Conservation (phyloP, 2,113 vertebrate genomes). For the Rhegmatorhina hoffmannsi region DNA sequence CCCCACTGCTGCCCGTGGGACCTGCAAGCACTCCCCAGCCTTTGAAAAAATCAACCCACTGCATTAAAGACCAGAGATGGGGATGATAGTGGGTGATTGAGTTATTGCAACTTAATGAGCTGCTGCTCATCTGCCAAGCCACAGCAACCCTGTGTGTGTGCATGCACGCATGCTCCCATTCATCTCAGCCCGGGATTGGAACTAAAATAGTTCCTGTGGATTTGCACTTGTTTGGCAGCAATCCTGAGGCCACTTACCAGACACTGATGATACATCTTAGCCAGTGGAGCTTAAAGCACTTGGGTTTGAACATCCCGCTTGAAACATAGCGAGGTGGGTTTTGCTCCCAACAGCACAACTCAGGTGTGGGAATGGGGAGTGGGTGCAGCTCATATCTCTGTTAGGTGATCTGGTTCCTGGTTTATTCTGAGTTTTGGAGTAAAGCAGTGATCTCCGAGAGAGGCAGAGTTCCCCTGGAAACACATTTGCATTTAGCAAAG, state of each 20-base stretch:
- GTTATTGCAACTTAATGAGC: constrained; percentile 35
- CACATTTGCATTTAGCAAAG: not conserved
- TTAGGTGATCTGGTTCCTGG: not conserved
- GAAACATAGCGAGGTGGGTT: rapidly evolving
- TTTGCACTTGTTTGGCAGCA: constrained; percentile 3
- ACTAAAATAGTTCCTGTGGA: not conserved
- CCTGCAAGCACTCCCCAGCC: not conserved
- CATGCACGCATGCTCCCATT: not conserved
- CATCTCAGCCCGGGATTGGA: not conserved
- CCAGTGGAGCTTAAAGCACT: not conserved
- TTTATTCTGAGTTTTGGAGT: not conserved
- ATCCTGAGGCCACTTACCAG: not conserved
- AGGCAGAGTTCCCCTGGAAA: not conserved
- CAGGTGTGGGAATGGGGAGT: rapidly evolving
- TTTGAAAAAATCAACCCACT: not conserved
- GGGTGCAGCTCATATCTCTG: rapidly evolving
- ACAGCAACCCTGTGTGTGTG: not conserved
- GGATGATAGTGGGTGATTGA: not conserved
- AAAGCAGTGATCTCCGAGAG: not conserved
- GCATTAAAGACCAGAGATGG: not conserved
- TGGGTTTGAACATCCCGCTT: rapidly evolving
- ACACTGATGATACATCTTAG: not conserved
- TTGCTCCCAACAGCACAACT: not conserved
- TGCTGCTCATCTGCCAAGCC: constrained; percentile 39
- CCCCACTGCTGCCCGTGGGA: not conserved